Evolutionary conservation across 2,797 vertebrate species (phyloP), one percentile per base, ranked within the genome.

Genomic region (Scleropages formosus): DNA sequence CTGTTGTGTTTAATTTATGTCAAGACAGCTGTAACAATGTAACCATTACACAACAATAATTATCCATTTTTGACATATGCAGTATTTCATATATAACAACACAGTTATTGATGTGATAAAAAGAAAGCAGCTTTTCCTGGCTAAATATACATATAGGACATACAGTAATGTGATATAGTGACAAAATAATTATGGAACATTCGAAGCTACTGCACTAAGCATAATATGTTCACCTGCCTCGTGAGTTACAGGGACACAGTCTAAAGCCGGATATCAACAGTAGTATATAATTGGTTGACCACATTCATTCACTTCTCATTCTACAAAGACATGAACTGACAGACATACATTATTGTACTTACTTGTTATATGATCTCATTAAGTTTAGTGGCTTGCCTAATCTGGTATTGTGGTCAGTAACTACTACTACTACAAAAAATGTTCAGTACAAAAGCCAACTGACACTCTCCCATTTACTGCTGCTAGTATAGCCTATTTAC

Each of bases 401-500:
- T 91, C 87, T 89, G 85, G 88, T 88, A 90, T 87, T 83, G 87
- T 88, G 86, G 88, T 87, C 87, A 87, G 88, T 87, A 80, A 56
- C 69, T n/a, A 71, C 69, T 71, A 58, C 69, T 56, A 47, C 60
- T 63, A 72, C 58, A 3, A 60, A 72, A 72, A 72, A 26, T 47
- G 6, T 87, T 85, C 89, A 90, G 89, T 88, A 92, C 85, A 90
- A 92, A 90, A 88, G 89, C 87, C 87, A 88, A 89, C 86, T 88
- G 85, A 84, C 87, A 87, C 84, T 88, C 85, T 82, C 89, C 88
- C 89, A 87, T 86, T 81, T 83, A 90, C 87, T 85, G 88, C 82
- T 87, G 88, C 89, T 90, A 91, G 86, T 79, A 89, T 86, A 92
- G 91, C 89, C 79, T 93, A 94, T 94, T 92, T 94, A 94, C 93